A percentile compares a stretch with the other conserved stretches of the same genome.
These are phyloP conservation scores for Blennius ocellaris DNA, from an alignment of 2,113 vertebrate genomes.

Conservation along the genomic window DNA sequence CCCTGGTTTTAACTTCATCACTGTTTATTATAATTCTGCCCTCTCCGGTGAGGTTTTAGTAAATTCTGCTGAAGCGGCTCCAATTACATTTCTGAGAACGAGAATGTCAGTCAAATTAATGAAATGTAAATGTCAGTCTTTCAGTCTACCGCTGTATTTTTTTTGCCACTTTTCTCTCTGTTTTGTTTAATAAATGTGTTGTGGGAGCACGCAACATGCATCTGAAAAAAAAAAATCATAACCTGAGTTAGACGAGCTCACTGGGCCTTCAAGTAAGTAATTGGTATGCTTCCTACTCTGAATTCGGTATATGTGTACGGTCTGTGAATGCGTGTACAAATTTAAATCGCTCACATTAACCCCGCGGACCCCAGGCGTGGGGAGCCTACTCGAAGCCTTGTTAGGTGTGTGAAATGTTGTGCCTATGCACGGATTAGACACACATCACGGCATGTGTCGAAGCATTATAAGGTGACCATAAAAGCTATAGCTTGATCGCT, in stretches of 20 bases:
- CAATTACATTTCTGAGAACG: constrained; percentile 47
- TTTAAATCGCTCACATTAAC: constrained; percentile 53
- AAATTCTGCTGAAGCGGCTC: constrained; percentile 43
- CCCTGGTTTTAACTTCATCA: constrained; percentile 23
- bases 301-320: constrained; percentile 10
- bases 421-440: constrained; percentile 9
- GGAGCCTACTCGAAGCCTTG: constrained; percentile 25
- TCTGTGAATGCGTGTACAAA: constrained; percentile 28
- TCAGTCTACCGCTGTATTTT: constrained; percentile 21
- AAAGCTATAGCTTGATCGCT: constrained; percentile 40
- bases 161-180: constrained; percentile 26
- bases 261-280: constrained; percentile 16
- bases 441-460: constrained; percentile 20
- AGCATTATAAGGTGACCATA: constrained; percentile 27
- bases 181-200: constrained; percentile 14
- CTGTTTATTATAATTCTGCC: constrained; percentile 23
- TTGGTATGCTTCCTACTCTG: constrained; percentile 29
- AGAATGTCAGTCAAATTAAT: constrained; percentile 58
- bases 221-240: constrained; percentile 37
- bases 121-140: constrained; percentile 60
- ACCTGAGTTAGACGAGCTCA: constrained; percentile 10
- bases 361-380: constrained; percentile 31
- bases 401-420: constrained; percentile 37
- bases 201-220: constrained; percentile 9
- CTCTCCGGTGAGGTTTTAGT: constrained; percentile 25